Conservation (phyloP, 2,888 invertebrate genomes). For the Athripsodes cinereus region DNA sequence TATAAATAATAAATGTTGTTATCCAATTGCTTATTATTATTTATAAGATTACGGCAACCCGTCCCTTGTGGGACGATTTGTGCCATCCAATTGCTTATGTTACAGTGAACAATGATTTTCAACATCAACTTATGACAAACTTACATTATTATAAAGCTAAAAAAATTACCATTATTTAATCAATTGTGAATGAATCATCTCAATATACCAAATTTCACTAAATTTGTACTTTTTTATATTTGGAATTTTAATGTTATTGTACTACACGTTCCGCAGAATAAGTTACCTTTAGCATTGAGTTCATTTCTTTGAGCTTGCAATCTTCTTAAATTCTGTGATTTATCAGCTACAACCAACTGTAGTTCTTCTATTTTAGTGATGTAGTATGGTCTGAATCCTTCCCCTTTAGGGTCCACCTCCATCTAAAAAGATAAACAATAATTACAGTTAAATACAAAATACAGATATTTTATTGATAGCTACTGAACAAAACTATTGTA, state of each 20-base stretch:
- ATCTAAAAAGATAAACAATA: conserved; percentile 44
- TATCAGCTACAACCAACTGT: conserved; percentile 93
- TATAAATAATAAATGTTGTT: no score
- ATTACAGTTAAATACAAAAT: neutral
- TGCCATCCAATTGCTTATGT: no score
- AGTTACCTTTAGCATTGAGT: conserved; percentile 90
- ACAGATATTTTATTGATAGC: neutral
- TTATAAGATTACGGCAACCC: no score
- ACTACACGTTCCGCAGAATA: neutral
- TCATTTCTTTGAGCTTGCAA: conserved; percentile 98
- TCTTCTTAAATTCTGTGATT: conserved; percentile 93
- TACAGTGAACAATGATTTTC: no score
- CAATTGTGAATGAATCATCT: neutral
- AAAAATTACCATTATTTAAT: neutral
- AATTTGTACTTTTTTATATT: no score
- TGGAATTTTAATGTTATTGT: no score
- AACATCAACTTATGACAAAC: no score
- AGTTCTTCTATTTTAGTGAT: conserved; percentile 97
- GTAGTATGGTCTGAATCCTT: conserved; percentile 93
- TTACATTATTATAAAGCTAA: no score
- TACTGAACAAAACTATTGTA: neutral
- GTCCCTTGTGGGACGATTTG: no score
- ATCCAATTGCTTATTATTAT: no score
- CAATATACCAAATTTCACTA: neutral
- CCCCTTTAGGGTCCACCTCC: conserved; percentile 75